Conservation (phyloP, 2,113 vertebrate species). For the Monopterus albus region DNA sequence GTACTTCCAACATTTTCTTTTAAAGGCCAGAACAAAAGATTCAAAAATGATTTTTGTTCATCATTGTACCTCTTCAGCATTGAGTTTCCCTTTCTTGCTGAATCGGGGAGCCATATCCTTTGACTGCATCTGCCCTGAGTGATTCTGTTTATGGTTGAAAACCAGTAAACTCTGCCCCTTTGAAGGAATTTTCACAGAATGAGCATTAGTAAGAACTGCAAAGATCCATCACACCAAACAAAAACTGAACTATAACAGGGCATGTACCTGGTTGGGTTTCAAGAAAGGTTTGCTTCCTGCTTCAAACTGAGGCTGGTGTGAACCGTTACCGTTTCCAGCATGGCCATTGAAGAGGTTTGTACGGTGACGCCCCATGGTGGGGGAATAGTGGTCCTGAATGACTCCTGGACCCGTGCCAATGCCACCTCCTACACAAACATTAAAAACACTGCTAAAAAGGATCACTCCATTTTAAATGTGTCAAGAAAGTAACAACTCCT, state of each 20-base stretch:
- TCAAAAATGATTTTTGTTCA: not conserved
- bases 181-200: slow-evolving; percentile 6
- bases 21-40: not conserved
- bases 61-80: slow-evolving; percentile 91
- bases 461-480: accelerated
- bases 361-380: slow-evolving; percentile 97
- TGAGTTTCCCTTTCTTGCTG: slow-evolving; percentile 98
- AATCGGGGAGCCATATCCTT: slow-evolving; percentile 98
- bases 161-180: slow-evolving; percentile 95
- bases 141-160: slow-evolving; percentile 96
- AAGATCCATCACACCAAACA: not conserved
- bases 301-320: slow-evolving; percentile 93
- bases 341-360: slow-evolving; percentile 96
- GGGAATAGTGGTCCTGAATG: slow-evolving; percentile 99
- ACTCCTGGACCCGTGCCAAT: slow-evolving; percentile 99
- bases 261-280: slow-evolving; percentile 90
- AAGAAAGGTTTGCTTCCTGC: slow-evolving; percentile 90
- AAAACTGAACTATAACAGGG: too few relatives aligned
- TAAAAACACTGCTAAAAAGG: not conserved
- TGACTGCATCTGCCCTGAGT: slow-evolving; percentile 92
- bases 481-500: too few relatives aligned
- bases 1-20: not conserved
- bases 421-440: slow-evolving; percentile 85
- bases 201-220: not conserved
- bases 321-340: slow-evolving; percentile 88